Evolutionary conservation across 2,888 invertebrate species (phyloP).

Genomic region (Drosophila austrosaltans): DNA sequence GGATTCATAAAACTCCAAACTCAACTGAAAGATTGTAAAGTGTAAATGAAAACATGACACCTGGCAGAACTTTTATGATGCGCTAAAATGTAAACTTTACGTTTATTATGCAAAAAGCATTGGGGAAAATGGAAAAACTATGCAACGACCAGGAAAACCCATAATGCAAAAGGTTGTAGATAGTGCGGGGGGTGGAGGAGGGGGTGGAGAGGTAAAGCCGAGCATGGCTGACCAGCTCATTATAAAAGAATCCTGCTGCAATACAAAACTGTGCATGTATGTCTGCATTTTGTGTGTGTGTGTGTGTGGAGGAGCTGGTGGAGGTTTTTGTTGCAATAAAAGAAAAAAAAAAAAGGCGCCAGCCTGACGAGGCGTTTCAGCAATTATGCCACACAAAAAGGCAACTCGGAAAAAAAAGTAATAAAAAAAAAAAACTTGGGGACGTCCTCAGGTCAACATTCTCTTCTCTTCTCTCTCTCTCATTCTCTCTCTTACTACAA

Average conservation of each 20-base stretch:
- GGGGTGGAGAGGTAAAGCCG: background rate
- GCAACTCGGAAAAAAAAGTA: constrained; percentile 11
- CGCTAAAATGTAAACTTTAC: constrained; percentile 62
- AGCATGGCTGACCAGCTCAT: constrained; percentile 22
- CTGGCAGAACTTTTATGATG: constrained; percentile 66
- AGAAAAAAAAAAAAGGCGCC: constrained; percentile 55
- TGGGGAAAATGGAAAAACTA: constrained; percentile 22
- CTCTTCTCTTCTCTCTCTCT: constrained; percentile 74
- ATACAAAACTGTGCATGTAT: background rate
- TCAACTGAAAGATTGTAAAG: constrained; percentile 39
- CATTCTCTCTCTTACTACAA: no score
- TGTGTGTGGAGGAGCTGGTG: constrained; percentile 29
- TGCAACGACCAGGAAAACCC: constrained; percentile 16
- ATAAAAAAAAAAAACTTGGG: constrained; percentile 41
- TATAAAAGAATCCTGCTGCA: constrained; percentile 8
- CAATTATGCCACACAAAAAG: constrained; percentile 64
- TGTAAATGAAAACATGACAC: constrained; percentile 79
- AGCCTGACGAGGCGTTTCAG: constrained; percentile 58
- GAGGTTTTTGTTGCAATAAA: constrained; percentile 44
- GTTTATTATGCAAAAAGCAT: constrained; percentile 55
- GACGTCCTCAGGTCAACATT: constrained; percentile 82
- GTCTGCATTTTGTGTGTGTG: background rate
- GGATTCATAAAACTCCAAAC: constrained; percentile 38
- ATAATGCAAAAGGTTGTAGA: background rate
- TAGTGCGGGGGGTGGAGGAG: background rate